A percentile compares a stretch with the other conserved stretches of the same genome.
These are phyloP conservation scores for Macroteleia sp. DNA, from an alignment of 2,888 invertebrate genomes.

Conservation along the genomic window DNA sequence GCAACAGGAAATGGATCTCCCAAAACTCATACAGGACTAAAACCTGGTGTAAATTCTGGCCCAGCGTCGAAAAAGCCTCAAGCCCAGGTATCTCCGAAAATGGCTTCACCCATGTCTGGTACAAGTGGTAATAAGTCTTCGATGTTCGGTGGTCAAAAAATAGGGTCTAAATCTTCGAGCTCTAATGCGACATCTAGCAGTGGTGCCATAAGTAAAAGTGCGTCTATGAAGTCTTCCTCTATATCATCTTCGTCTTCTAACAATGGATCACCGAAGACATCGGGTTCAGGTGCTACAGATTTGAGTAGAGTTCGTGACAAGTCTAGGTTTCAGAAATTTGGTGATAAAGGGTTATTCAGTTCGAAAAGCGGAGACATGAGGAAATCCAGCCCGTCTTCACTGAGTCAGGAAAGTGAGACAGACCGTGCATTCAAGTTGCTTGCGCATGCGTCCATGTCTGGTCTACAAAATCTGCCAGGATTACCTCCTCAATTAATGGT, in stretches of 20 bases:
- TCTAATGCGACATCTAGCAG: slow-evolving; percentile 73
- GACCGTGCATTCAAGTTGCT: slow-evolving; percentile 87
- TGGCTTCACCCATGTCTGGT: slow-evolving; percentile 70
- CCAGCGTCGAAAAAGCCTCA: slow-evolving; percentile 92
- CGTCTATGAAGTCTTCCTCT: slow-evolving; percentile 64
- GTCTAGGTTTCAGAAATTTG: slow-evolving; percentile 86
- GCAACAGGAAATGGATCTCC: slow-evolving; percentile 86
- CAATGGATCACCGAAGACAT: slow-evolving; percentile 87
- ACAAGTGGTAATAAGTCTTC: slow-evolving; percentile 79
- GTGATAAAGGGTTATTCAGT: slow-evolving; percentile 87
- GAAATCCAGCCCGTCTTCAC: slow-evolving; percentile 88
- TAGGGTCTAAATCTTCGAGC: slow-evolving; percentile 75
- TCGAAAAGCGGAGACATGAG: slow-evolving; percentile 85
- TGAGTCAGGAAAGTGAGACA: slow-evolving; percentile 87
- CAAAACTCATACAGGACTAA: slow-evolving; percentile 92
- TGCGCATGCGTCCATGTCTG: slow-evolving; percentile 85
- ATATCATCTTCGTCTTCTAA: slow-evolving; percentile 78
- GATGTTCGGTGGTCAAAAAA: slow-evolving; percentile 76
- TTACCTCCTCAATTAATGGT: slow-evolving; percentile 88
- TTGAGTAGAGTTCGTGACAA: slow-evolving; percentile 87
- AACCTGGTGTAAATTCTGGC: slow-evolving; percentile 94
- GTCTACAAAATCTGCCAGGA: slow-evolving; percentile 80
- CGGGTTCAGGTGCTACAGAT: slow-evolving; percentile 85
- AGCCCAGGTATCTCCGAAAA: slow-evolving; percentile 83
- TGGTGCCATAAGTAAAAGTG: slow-evolving; percentile 64